Evolutionary conservation across 1,140 invertebrate genomes (phyloP), one percentile per base, ranked within the genome.

Genomic region (Neotoxoptera formosana): DNA sequence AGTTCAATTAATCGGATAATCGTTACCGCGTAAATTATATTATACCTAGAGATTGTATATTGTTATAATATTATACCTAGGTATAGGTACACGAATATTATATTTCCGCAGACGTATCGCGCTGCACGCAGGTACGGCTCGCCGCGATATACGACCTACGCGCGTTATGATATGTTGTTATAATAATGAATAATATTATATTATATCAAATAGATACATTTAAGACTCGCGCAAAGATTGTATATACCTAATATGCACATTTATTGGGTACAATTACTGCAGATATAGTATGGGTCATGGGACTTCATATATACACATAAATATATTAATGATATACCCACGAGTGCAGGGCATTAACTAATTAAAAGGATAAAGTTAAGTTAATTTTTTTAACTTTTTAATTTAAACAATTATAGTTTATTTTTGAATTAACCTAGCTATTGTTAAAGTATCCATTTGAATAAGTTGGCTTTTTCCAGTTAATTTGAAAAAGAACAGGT

Each of bases 1-100:
- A n/a, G 23, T 47, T 86, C 30, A 86, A 86, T 86, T 86, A 48
- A 86, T 47, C 84, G 41, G 23, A 86, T 86, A 86, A 86, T 86
- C 84, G 23, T 41, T 41, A 25, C 36, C 36, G 1, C 41, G 83
- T 41, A 7, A 8, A 25, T 84, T 45, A 41, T 84, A 84, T 41
- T 25, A 84, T 45, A 76, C 30, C 30, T 17, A 67, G 17, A 60
- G 7, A 60, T 25, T 25, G 60, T 76, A n/a, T 76, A n/a, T 76
- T 76, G n/a, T 76, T n/a, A 20, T 76, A 76, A 76, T 76, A 76
- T 60, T 60, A 67, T 56, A 25, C 60, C 60, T n/a, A 41, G 4
- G 41, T 41, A 76, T n/a, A 41, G 4, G 41, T 41, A 76, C n/a
- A 84, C 3, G 36, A 23, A 23, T 84, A 84, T 84, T 84, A 41